These are phyloP conservation scores for Neocrepidodera transversa DNA, from an alignment of 2,888 invertebrate genomes.

Conservation along the genomic window DNA sequence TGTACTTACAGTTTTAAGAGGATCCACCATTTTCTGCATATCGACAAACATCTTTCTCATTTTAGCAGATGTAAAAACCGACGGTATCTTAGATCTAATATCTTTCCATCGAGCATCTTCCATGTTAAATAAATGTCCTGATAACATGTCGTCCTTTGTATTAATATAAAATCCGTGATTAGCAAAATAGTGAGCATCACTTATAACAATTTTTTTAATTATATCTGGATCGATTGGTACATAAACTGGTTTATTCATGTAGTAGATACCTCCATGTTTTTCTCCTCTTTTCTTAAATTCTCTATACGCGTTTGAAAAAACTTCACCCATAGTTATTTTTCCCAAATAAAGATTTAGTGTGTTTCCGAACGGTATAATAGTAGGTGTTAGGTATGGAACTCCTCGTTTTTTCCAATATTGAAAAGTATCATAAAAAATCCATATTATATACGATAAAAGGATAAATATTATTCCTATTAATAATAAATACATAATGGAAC, in stretches of 20 bases:
- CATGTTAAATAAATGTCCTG: conserved; percentile 57
- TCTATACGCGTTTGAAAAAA: conserved; percentile 36
- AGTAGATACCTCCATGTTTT: conserved; percentile 48
- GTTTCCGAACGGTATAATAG: conserved; percentile 45
- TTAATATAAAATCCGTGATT: conserved; percentile 45
- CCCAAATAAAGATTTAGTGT: conserved; percentile 33
- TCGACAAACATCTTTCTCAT: conserved; percentile 53
- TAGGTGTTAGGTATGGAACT: conserved; percentile 39
- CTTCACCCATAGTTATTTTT: conserved; percentile 39
- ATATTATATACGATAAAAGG: conserved; percentile 19
- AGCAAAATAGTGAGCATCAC: conserved; percentile 61
- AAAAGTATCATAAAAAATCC: conserved; percentile 69
- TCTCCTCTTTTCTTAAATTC: conserved; percentile 41
- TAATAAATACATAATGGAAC: too few relatives aligned
- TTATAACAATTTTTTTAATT: conserved; percentile 62
- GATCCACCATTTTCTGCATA: conserved; percentile 41
- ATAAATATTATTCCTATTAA: conserved; percentile 2
- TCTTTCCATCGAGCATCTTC: conserved; percentile 58
- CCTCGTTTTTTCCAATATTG: conserved; percentile 43
- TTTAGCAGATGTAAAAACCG: conserved; percentile 54
- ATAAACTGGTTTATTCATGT: conserved; percentile 56
- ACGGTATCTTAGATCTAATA: conserved; percentile 47
- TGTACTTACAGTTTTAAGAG: conserved; percentile 19
- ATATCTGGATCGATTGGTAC: conserved; percentile 48
- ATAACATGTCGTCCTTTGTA: conserved; percentile 54